Evolutionary conservation across 2,113 vertebrate species (phyloP), one percentile per base, ranked within the genome.

Genomic region (Xenopus borealis): DNA sequence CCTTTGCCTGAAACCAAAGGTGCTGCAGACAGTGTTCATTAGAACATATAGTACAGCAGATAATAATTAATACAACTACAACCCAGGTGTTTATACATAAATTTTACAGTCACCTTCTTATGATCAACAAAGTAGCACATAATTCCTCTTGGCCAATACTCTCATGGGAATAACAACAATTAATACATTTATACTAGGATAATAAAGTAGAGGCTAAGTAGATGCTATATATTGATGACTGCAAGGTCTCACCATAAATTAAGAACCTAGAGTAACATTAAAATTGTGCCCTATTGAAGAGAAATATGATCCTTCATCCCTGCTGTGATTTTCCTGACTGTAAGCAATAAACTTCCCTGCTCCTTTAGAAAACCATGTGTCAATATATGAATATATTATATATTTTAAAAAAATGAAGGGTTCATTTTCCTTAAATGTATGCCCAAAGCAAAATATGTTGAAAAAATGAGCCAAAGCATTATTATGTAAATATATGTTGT

Each of bases 401-500:
- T 40, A 40, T 40, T 7, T 40, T 40, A 40, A 40, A 40, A 9
- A 66, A 44, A 44, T 27, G 6, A 46, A n/a, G 20, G 12, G 20
- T 53, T 75, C 52, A 44, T 75, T 68, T 62, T 69, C 50, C 66
- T 66, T 57, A 69, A 14, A 17, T 16, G 18, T 23, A 16, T 52
- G 12, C 30, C 11, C 64, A 69, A 40, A 62, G 27, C 50, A 17
- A 69, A 63, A 44, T 69, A 62, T 40, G 47, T 30, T 52, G n/a
- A 62, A 44, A 55, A 75, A 62, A 75, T 63, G 62, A 14, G 33
- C 62, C 18, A 13, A 50, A 55, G 4, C 17, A 12, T 16, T 55
- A 17, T 62, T 62, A 75, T 75, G 66, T 69, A 69, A 52, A 59
- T 69, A 69, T 13, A 66, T 52, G 66, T 23, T 62, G 8, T 19